Percentiles rank a stretch among this genome's conserved stretches.
phyloP scores from a whole-genome alignment of 2,113 vertebrate genomes.

The Corydoras maculifer region DNA sequence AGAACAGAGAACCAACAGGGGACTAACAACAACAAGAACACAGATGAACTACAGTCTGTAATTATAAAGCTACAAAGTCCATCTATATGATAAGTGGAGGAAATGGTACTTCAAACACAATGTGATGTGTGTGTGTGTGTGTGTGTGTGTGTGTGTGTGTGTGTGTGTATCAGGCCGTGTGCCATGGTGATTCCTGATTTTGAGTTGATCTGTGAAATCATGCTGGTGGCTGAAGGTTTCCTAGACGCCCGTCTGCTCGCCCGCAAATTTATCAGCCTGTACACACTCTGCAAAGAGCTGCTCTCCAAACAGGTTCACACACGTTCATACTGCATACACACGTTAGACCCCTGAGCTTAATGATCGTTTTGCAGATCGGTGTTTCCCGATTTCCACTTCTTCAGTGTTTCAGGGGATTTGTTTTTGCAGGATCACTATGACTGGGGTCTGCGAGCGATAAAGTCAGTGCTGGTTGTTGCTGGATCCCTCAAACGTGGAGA shows the following conservation, averaged over 20 bases:
- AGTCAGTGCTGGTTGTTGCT: conserved; percentile 68
- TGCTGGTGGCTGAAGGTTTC: conserved; percentile 68
- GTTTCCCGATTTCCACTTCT: no score
- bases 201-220: conserved; percentile 73
- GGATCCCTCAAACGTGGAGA: conserved; percentile 68
- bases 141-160: neutral
- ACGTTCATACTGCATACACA: neutral
- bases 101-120: no score
- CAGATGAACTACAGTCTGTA: no score
- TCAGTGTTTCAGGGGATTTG: neutral
- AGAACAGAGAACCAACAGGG: no score
- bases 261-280: conserved; percentile 74
- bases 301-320: conserved; percentile 66
- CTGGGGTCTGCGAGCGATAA: conserved; percentile 67
- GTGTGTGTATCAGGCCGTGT: conserved; percentile 52
- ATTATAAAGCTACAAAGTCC: no score
- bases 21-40: no score
- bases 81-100: no score
- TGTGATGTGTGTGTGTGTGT: neutral
- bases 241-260: conserved; percentile 66
- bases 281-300: conserved; percentile 67
- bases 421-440: conserved; percentile 64
- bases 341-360: no score
- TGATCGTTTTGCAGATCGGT: no score
- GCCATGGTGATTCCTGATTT: conserved; percentile 72